Evolutionary conservation across 2,797 vertebrate species (phyloP), one percentile per base, ranked within the genome.

Genomic region (Darevskia mixta): DNA sequence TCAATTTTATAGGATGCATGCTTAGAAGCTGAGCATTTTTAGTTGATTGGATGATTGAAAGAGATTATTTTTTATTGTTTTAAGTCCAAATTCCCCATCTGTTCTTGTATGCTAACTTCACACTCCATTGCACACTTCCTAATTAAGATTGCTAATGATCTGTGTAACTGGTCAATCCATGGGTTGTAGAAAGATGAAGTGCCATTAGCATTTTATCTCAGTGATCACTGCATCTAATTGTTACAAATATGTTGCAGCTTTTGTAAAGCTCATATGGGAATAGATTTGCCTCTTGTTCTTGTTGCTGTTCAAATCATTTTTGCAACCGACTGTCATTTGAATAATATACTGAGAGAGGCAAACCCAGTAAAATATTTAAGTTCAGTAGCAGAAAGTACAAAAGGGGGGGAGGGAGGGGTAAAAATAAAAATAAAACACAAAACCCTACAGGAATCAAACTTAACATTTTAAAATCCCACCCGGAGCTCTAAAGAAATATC

Each of bases 171-270:
- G 1, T 73, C 83, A 29, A 66, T 2, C 3, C 76, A 87, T 88
- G 82, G 87, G 87, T 83, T 87, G 91, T 80, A 88, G 17, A 38
- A 92, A 43, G 66, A 91, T 85, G 82, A 89, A 45, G 32, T 32
- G 5, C 20, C 83, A 87, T 91, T 89, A 87, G 85, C 82, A 58
- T 90, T 94, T 89, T 64, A 87, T 10, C 32, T 81, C 61, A 75
- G 43, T 81, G 58, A 85, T 87, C 79, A 69, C 61, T 35, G 35
- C 66, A 35, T 87, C 15, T 86, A 82, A 76, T 66, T 76, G 78
- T 69, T 88, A 76, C 90, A 89, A 94, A 93, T 41, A 90, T 90
- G 90, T 82, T 86, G 87, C 76, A 86, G 41, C 32, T 93, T 81
- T 71, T 7, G 29, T 85, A 93, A 94, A 90, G 49, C 29, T 90